Conservation (phyloP, 2,888 invertebrate species). For the Drosophila differens region DNA sequence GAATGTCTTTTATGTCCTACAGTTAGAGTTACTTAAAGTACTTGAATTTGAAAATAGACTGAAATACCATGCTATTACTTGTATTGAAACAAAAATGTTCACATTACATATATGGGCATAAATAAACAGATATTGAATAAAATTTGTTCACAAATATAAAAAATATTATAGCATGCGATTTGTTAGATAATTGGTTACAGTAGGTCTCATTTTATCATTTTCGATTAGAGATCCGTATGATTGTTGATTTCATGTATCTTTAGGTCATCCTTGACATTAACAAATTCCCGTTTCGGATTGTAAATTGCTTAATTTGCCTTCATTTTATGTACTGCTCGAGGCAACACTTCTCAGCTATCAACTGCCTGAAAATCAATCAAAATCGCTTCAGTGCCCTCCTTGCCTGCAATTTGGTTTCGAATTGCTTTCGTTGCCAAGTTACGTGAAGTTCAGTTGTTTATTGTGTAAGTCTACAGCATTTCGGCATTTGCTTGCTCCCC, state of each 20-base stretch:
- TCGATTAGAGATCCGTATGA: background rate
- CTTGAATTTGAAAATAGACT: background rate
- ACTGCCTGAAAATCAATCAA: background rate
- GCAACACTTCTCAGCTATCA: conserved; percentile 6
- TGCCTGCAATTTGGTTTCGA: conserved; percentile 7
- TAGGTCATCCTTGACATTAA: conserved; percentile 23
- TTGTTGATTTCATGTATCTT: conserved; percentile 2
- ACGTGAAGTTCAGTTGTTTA: conserved; percentile 12
- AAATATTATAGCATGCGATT: background rate
- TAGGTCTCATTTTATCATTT: background rate
- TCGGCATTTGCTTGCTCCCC: background rate
- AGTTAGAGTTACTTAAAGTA: background rate
- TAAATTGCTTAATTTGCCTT: conserved; percentile 57
- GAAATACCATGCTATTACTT: background rate
- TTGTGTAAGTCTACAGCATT: conserved; percentile 11
- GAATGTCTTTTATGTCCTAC: conserved; percentile 31
- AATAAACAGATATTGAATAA: background rate
- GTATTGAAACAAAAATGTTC: background rate
- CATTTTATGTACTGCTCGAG: conserved; percentile 48
- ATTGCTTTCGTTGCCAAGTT: conserved; percentile 13
- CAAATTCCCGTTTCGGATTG: conserved; percentile 1
- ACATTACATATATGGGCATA: background rate
- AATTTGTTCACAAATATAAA: background rate
- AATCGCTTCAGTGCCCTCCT: background rate
- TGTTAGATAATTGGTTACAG: background rate